A percentile compares a stretch with the other conserved stretches of the same genome.
Evolutionary conservation across 2,113 vertebrate species (phyloP).

Genomic region (Cyphomyrus discorhynchus): DNA sequence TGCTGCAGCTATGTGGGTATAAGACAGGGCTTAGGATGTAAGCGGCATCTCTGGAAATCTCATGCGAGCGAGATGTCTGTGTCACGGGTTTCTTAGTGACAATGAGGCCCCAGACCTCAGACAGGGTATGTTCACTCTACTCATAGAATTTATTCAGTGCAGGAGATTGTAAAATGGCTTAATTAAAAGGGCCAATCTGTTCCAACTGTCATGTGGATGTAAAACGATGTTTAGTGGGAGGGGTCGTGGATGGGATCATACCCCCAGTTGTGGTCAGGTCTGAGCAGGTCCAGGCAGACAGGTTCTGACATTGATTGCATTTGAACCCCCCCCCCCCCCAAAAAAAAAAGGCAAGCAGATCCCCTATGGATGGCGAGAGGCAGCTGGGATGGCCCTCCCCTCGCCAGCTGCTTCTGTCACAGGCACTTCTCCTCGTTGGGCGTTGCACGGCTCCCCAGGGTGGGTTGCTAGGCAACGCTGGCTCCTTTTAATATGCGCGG

Average conservation of each 20-base stretch:
- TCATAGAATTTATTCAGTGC: conserved; percentile 30
- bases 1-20: background rate
- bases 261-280: background rate
- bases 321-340: background rate
- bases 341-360: conserved; percentile 6
- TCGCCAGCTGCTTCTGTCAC: conserved; percentile 53
- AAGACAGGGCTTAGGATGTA: background rate
- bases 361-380: conserved; percentile 12
- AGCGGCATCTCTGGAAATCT: background rate
- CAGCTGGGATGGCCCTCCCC: conserved; percentile 42
- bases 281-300: background rate
- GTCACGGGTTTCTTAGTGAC: background rate
- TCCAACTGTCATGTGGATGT: background rate
- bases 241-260: background rate
- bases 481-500: conserved; percentile 75
- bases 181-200: conserved; percentile 38
- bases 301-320: background rate
- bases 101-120: conserved; percentile 33
- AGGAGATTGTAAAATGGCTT: conserved; percentile 31
- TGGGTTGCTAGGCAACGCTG: conserved; percentile 78
- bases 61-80: conserved; percentile 16
- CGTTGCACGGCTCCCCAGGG: conserved; percentile 68
- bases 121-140: conserved; percentile 30
- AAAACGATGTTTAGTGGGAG: background rate
- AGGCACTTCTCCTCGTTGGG: conserved; percentile 47